Percentiles rank a stretch among this genome's conserved stretches.
Evolutionary conservation across 2,113 vertebrate species (phyloP).

Genomic region (Lethenteron reissneri): DNA sequence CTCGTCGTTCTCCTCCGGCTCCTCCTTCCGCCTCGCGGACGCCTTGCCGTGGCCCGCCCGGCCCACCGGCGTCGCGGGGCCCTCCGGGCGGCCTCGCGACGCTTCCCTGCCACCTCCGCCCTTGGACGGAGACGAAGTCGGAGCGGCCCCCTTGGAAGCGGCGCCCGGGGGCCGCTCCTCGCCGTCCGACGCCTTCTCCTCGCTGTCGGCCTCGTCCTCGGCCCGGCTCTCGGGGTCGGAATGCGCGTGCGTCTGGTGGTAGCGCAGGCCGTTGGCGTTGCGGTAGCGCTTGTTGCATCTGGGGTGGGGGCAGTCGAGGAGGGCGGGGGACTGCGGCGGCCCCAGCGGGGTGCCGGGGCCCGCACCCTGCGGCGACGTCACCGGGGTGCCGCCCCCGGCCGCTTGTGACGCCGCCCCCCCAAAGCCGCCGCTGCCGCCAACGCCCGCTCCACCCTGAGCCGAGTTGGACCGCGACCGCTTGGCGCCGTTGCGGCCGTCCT

Average conservation of each 20-base stretch:
- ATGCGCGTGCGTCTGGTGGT: slow-evolving; percentile 93
- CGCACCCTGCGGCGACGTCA: no score
- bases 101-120: no score
- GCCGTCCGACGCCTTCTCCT: slow-evolving; percentile 78
- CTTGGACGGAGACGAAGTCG: no score
- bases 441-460: no score
- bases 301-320: slow-evolving; percentile 91
- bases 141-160: not conserved
- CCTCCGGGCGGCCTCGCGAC: not conserved
- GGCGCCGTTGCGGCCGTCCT: slow-evolving; percentile 48
- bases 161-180: slow-evolving; percentile 32
- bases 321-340: slow-evolving; percentile 50
- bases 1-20: slow-evolving; percentile 19
- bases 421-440: no score
- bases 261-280: slow-evolving; percentile 90
- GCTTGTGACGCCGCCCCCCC: no score
- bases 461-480: slow-evolving; percentile 80
- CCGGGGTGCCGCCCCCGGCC: no score
- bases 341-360: no score
- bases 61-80: not conserved
- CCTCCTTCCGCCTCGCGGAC: not conserved
- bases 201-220: slow-evolving; percentile 64
- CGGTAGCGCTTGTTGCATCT: slow-evolving; percentile 99
- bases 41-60: slow-evolving; percentile 2
- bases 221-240: slow-evolving; percentile 69